Percentiles rank a stretch among this genome's conserved stretches.
phyloP scores from a whole-genome alignment of 2,888 invertebrate species.

The Linhomoeus sp. region DNA sequence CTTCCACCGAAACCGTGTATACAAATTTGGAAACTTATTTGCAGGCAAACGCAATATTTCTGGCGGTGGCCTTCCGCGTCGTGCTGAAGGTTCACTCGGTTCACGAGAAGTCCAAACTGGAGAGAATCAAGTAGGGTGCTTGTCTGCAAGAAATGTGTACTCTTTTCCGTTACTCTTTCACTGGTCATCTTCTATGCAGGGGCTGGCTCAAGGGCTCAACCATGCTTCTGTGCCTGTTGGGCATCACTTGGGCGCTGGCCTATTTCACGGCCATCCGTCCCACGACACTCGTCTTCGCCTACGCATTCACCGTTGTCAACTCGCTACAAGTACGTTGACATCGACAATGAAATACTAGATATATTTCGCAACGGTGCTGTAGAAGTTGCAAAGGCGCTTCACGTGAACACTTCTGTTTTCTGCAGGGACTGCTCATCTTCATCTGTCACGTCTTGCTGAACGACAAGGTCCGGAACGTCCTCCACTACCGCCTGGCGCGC shows the following conservation, averaged over 20 bases:
- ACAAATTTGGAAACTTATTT: neutral
- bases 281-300: constrained; percentile 54
- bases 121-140: constrained; percentile 1
- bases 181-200: no score
- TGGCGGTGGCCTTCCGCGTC: constrained; percentile 24
- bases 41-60: constrained; percentile 27
- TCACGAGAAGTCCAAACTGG: neutral
- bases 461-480: constrained; percentile 49
- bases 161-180: no score
- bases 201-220: constrained; percentile 31
- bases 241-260: constrained; percentile 32
- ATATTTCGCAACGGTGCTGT: no score
- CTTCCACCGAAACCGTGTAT: no score
- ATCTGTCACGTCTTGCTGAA: constrained; percentile 85
- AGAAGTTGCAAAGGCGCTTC: no score
- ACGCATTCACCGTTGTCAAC: constrained; percentile 74
- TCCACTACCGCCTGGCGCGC: no score
- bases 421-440: constrained; percentile 79
- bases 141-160: no score
- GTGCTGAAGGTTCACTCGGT: constrained; percentile 11
- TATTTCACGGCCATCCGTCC: neutral
- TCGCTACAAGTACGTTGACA: constrained; percentile 30
- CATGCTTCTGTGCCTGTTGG: constrained; percentile 30
- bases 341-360: neutral
- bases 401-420: neutral